Evolutionary conservation across 1,140 invertebrate species (phyloP).

Genomic region (Drosophila yakuba): DNA sequence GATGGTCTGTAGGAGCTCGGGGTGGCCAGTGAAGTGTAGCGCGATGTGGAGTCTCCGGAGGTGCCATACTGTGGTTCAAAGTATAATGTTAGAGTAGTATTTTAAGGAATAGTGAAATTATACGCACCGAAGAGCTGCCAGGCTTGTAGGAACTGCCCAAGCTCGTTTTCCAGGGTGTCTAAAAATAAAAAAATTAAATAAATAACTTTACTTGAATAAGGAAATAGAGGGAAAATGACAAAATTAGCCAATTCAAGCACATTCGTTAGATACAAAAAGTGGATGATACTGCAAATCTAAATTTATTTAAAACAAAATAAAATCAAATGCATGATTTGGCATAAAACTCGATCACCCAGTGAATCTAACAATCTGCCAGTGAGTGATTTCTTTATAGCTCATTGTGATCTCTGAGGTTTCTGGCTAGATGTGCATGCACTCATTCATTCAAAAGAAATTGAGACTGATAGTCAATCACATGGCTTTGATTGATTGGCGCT

Average conservation of each 20-base stretch:
- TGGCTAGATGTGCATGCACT: slow-evolving; percentile 6
- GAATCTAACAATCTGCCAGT: slow-evolving; percentile 1
- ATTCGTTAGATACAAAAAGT: no score
- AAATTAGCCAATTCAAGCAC: no score
- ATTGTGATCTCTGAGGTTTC: slow-evolving; percentile 2
- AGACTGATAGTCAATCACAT: slow-evolving; percentile 46
- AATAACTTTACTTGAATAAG: no score
- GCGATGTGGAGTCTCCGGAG: slow-evolving; percentile 62
- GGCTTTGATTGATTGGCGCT: slow-evolving; percentile 71
- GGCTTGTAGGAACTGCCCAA: slow-evolving; percentile 71
- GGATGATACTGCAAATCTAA: no score
- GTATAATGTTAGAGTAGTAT: background rate
- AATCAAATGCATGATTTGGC: background rate
- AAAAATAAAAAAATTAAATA: background rate
- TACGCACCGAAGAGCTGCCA: slow-evolving; percentile 60
- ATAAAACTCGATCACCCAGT: slow-evolving; percentile 4
- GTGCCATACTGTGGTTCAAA: slow-evolving; percentile 59
- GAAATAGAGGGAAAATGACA: no score
- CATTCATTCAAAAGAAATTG: slow-evolving; percentile 48
- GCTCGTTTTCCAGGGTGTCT: slow-evolving; percentile 79
- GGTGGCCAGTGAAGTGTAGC: slow-evolving; percentile 70
- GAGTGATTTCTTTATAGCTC: slow-evolving; percentile 18
- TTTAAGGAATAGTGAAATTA: background rate
- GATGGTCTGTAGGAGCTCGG: slow-evolving; percentile 80
- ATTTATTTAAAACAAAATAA: no score